These are phyloP conservation scores for Muscicapa comitata DNA, from an alignment of 2,797 vertebrate genomes.

Conservation along the genomic window DNA sequence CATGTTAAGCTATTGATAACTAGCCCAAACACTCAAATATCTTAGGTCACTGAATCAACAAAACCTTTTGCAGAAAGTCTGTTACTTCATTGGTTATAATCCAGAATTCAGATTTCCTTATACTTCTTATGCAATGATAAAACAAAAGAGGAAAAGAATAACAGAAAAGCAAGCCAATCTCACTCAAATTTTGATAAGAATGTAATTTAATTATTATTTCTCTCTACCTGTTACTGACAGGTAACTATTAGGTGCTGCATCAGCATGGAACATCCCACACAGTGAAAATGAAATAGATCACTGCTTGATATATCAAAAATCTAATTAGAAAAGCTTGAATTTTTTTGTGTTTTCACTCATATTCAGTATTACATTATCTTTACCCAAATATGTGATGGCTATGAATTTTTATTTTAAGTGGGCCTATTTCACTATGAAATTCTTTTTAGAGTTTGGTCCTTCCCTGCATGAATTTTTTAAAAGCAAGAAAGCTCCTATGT, in stretches of 20 bases:
- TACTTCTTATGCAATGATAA: not conserved
- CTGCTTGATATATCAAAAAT: not conserved
- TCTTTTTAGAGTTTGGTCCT: not conserved
- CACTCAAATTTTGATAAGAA: not conserved
- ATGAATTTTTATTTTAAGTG: not conserved
- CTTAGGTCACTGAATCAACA: slow-evolving; percentile 53
- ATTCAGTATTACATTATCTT: not conserved
- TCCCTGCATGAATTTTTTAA: not conserved
- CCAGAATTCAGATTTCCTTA: not conserved
- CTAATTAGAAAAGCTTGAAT: not conserved
- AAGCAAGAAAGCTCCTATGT: not conserved
- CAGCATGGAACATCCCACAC: not conserved
- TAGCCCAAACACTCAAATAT: slow-evolving; percentile 19
- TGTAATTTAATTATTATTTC: not conserved
- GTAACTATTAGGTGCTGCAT: not conserved
- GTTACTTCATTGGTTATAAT: not conserved
- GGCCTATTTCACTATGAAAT: not conserved
- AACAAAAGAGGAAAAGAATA: not conserved
- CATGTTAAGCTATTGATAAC: slow-evolving; percentile 24
- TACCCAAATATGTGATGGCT: not conserved
- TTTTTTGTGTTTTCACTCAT: not conserved
- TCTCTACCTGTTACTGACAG: not conserved
- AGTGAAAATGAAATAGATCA: not conserved
- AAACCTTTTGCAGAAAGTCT: not conserved
- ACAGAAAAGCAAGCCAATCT: not conserved